phyloP scores from a whole-genome alignment of 64 coral and sea anemone genomes.

The Montipora sp. region DNA sequence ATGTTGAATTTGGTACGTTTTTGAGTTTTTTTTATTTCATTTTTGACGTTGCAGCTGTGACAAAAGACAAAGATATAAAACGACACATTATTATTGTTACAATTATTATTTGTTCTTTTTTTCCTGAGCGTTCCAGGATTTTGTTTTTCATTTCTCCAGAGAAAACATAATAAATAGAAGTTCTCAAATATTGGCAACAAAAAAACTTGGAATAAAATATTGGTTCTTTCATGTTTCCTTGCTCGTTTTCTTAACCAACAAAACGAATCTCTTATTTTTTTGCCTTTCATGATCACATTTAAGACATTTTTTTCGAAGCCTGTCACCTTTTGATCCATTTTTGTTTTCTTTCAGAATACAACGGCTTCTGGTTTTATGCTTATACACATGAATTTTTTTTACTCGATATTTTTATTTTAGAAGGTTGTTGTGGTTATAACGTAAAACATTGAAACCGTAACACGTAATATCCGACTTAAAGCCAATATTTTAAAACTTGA shows the following conservation, averaged over 20 bases:
- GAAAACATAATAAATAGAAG: too few relatives aligned
- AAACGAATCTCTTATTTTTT: background rate
- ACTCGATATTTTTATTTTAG: background rate
- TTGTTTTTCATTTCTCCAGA: background rate
- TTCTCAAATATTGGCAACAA: too few relatives aligned
- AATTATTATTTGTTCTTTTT: too few relatives aligned
- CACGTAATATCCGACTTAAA: slow-evolving; percentile 21
- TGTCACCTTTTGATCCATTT: background rate
- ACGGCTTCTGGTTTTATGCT: too few relatives aligned
- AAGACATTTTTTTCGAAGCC: background rate
- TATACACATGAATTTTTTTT: slow-evolving; percentile 4
- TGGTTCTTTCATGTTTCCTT: too few relatives aligned
- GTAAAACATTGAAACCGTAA: slow-evolving; percentile 11
- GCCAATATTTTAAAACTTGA: slow-evolving; percentile 56
- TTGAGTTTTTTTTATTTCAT: background rate
- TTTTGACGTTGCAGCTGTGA: slow-evolving; percentile 20
- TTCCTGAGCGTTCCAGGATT: background rate
- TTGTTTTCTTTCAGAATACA: too few relatives aligned
- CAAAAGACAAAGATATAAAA: background rate
- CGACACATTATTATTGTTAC: too few relatives aligned
- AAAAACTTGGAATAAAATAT: too few relatives aligned
- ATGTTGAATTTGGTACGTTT: background rate
- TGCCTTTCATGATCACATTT: background rate
- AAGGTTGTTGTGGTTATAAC: slow-evolving; percentile 4
- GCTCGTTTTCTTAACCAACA: too few relatives aligned